These are phyloP conservation scores for Meteorus colon DNA, from an alignment of 2,888 invertebrate genomes.

Conservation along the genomic window DNA sequence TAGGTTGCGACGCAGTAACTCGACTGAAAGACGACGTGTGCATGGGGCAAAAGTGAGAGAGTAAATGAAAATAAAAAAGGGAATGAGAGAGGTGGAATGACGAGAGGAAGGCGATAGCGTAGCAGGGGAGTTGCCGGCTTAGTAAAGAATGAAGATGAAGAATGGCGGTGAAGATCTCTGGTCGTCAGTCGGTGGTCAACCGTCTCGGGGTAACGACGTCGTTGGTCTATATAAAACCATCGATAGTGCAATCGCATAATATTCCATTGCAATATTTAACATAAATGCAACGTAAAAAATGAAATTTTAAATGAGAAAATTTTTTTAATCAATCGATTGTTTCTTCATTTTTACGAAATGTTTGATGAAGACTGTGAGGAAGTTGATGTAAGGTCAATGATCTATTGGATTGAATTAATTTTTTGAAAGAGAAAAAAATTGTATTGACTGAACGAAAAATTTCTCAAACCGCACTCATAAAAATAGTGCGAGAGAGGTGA, in stretches of 20 bases:
- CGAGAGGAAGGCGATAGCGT: conserved; percentile 48
- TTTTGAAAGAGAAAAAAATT: neutral
- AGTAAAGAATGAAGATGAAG: conserved; percentile 71
- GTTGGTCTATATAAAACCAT: conserved; percentile 34
- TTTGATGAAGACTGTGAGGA: neutral
- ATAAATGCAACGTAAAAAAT: neutral
- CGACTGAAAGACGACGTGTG: conserved; percentile 15
- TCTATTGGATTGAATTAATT: conserved; percentile 12
- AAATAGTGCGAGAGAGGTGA: neutral
- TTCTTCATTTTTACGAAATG: neutral
- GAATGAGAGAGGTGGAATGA: conserved; percentile 41
- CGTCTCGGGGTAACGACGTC: conserved; percentile 66
- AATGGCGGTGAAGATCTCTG: conserved; percentile 68
- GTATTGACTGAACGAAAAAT: neutral
- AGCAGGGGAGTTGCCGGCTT: conserved; percentile 48
- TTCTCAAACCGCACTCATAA: neutral
- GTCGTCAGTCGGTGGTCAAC: conserved; percentile 72
- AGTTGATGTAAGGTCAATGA: conserved; percentile 25
- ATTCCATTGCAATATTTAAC: neutral
- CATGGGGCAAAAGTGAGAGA: conserved; percentile 35
- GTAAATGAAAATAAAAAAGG: neutral
- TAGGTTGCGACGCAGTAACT: conserved; percentile 5
- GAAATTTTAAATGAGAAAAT: neutral
- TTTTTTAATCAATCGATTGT: neutral
- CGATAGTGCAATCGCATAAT: conserved; percentile 38